These are phyloP conservation scores for Notothenia rossii DNA, from an alignment of 2,113 vertebrate genomes.

Conservation along the genomic window DNA sequence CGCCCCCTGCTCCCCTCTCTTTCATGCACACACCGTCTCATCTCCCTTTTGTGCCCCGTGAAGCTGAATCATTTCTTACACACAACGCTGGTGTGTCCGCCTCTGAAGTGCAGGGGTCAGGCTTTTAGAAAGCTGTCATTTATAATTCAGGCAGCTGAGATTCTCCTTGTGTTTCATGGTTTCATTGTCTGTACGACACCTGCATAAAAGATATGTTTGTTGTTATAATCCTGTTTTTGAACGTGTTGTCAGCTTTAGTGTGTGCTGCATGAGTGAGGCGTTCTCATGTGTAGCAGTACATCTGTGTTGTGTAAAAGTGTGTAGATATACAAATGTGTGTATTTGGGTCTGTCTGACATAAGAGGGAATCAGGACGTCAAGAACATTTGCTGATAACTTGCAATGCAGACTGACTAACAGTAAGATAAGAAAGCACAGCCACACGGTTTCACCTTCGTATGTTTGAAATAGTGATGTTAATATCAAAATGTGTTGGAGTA, in stretches of 20 bases:
- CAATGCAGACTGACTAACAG: background rate
- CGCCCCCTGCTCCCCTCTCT: background rate
- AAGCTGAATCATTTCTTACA: conserved; percentile 26
- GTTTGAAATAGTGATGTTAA: background rate
- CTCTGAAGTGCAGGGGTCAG: background rate
- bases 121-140: conserved; percentile 64
- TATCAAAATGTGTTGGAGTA: background rate
- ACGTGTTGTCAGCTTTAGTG: background rate
- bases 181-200: background rate
- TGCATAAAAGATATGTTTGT: background rate
- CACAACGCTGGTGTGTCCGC: conserved; percentile 6
- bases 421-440: background rate
- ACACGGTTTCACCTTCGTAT: background rate
- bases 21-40: conserved; percentile 24
- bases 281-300: background rate
- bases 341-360: background rate
- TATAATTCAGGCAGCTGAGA: conserved; percentile 70
- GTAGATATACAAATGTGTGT: background rate
- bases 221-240: conserved; percentile 1
- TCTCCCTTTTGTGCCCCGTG: conserved; percentile 41
- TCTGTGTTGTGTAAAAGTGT: background rate
- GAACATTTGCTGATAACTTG: too few relatives aligned
- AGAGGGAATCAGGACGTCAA: too few relatives aligned
- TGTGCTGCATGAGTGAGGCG: background rate
- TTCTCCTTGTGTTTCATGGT: conserved; percentile 35